Conservation (phyloP, 30 jellyfish, hydroid and myxozoan genomes). For the Aurelia sp. region DNA sequence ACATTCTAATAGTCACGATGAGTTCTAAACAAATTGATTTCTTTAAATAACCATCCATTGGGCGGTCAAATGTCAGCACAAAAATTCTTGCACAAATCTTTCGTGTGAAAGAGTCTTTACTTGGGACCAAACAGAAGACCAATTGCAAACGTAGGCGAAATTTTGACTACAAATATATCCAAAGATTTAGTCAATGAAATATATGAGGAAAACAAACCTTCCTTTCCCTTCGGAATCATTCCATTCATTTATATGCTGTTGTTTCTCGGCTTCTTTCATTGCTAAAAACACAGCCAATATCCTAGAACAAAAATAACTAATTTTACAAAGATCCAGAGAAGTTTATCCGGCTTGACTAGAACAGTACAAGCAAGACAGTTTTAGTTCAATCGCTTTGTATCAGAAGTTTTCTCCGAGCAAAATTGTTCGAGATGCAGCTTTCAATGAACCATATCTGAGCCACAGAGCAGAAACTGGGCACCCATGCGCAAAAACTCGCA, state of each 20-base stretch:
- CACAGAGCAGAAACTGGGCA: too few species aligned
- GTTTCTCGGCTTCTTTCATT: conserved; percentile 23
- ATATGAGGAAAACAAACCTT: background rate
- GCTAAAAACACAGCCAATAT: background rate
- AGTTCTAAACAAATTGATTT: too few species aligned
- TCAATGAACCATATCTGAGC: too few species aligned
- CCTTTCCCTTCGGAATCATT: background rate
- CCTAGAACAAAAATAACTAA: background rate
- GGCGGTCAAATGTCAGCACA: background rate
- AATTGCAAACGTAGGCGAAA: too few species aligned
- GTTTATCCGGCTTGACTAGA: background rate
- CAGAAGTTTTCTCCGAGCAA: background rate
- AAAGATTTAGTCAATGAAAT: background rate
- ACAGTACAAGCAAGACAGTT: background rate
- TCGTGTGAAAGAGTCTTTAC: too few species aligned
- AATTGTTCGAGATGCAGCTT: background rate
- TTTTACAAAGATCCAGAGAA: background rate
- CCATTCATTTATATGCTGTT: conserved; percentile 31
- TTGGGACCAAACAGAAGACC: too few species aligned
- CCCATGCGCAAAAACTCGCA: too few species aligned
- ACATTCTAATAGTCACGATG: too few species aligned
- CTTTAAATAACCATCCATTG: background rate
- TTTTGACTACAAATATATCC: too few species aligned
- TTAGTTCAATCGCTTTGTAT: too few species aligned
- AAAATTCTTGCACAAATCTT: background rate